These are phyloP conservation scores for Amblyopsis hoosieri DNA, from an alignment of 2,797 vertebrate species.

Conservation along the genomic window DNA sequence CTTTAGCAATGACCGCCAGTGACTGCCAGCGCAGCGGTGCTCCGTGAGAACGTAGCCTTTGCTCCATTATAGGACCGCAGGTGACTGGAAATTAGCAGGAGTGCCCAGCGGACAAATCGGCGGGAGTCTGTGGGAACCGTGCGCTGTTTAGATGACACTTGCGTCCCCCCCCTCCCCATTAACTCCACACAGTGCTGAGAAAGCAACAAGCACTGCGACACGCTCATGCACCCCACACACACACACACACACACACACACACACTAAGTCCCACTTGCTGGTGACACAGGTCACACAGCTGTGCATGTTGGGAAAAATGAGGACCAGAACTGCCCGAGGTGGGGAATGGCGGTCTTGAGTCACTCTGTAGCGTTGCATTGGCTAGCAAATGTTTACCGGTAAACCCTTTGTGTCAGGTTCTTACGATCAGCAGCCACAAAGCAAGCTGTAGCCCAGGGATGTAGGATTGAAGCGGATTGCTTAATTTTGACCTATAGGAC, in stretches of 20 bases:
- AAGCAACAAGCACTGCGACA: slow-evolving; percentile 26
- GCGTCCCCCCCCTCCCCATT: slow-evolving; percentile 37
- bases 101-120: slow-evolving; percentile 59
- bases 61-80: slow-evolving; percentile 56
- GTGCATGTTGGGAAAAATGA: slow-evolving; percentile 35
- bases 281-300: slow-evolving; percentile 73
- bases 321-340: slow-evolving; percentile 8
- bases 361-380: too few species aligned
- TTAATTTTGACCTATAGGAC: too few species aligned
- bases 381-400: too few species aligned
- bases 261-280: slow-evolving; percentile 59
- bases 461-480: too few species aligned
- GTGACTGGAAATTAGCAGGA: slow-evolving; percentile 59
- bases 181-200: slow-evolving; percentile 58
- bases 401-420: too few species aligned
- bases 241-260: slow-evolving; percentile 53
- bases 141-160: slow-evolving; percentile 60
- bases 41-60: slow-evolving; percentile 53
- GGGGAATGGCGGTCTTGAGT: neutral
- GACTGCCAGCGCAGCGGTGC: slow-evolving; percentile 33
- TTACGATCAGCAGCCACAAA: too few species aligned
- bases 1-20: slow-evolving; percentile 54
- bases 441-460: too few species aligned
- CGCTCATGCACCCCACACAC: slow-evolving; percentile 1
- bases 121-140: slow-evolving; percentile 74